Percentiles rank a stretch among this genome's conserved stretches.
phyloP scores from a whole-genome alignment of 2,113 vertebrate genomes.

The Platichthys flesus region DNA sequence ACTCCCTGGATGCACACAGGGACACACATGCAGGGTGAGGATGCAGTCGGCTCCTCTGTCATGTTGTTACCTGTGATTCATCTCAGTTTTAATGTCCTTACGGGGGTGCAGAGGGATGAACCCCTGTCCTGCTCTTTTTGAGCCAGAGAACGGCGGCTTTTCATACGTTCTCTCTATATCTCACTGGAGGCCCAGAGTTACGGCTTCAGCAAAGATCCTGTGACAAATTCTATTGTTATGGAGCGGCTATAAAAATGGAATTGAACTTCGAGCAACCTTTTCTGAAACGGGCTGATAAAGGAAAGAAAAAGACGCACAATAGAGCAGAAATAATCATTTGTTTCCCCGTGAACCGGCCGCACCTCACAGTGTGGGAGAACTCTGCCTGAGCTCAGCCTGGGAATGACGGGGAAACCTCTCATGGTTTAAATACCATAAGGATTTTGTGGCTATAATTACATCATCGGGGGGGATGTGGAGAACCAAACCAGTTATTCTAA shows the following conservation, averaged over 20 bases:
- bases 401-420: slow-evolving; percentile 52
- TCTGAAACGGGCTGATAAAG: slow-evolving; percentile 50
- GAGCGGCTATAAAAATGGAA: slow-evolving; percentile 42
- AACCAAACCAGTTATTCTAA: slow-evolving; percentile 64
- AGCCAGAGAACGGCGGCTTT: slow-evolving; percentile 14
- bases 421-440: slow-evolving; percentile 51
- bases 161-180: slow-evolving; percentile 24
- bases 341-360: slow-evolving; percentile 40
- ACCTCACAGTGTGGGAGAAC: slow-evolving; percentile 26
- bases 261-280: slow-evolving; percentile 54
- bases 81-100: slow-evolving; percentile 6
- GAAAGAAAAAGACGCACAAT: slow-evolving; percentile 34
- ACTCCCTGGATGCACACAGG: slow-evolving; percentile 5
- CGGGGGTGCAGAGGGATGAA: background rate
- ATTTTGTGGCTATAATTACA: slow-evolving; percentile 62
- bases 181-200: slow-evolving; percentile 24
- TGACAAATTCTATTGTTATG: slow-evolving; percentile 62
- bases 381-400: slow-evolving; percentile 18
- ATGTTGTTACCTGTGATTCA: slow-evolving; percentile 23
- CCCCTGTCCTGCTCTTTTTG: background rate
- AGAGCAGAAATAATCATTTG: slow-evolving; percentile 48
- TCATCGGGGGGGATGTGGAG: slow-evolving; percentile 49
- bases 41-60: slow-evolving; percentile 1
- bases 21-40: background rate
- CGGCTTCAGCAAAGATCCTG: slow-evolving; percentile 42